A percentile compares a stretch with the other conserved stretches of the same genome.
These are phyloP conservation scores for Paradoxurus hermaphroditus DNA, from an alignment of 2,113 vertebrate genomes.

Conservation along the genomic window DNA sequence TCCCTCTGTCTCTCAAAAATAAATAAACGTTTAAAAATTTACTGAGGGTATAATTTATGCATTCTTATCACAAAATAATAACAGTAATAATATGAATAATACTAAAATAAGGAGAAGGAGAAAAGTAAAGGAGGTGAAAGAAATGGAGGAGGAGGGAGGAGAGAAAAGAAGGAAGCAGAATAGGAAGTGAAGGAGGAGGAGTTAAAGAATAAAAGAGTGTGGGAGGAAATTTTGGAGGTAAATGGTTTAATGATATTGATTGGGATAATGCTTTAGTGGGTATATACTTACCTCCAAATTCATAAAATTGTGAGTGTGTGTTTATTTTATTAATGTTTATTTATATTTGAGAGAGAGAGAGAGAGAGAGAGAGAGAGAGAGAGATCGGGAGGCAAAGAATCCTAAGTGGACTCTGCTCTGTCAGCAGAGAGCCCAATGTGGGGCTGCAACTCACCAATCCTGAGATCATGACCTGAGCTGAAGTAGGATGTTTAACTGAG, in stretches of 20 bases:
- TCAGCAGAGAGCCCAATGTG: too few relatives aligned
- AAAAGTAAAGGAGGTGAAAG: background rate
- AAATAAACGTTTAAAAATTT: background rate
- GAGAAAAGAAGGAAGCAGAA: too few relatives aligned
- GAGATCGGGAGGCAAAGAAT: too few relatives aligned
- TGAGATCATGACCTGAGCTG: too few relatives aligned
- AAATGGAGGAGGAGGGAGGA: background rate
- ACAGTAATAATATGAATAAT: background rate
- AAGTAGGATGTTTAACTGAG: too few relatives aligned
- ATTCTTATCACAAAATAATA: background rate
- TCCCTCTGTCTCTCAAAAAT: too few relatives aligned
- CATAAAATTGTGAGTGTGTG: background rate
- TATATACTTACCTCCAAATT: background rate
- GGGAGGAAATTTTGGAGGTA: background rate
- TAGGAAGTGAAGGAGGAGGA: too few relatives aligned
- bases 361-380: too few relatives aligned
- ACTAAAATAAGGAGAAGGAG: background rate
- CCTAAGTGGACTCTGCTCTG: too few relatives aligned
- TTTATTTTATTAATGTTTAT: too few relatives aligned
- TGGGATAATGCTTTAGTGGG: background rate
- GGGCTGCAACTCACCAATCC: too few relatives aligned
- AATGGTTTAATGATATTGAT: background rate
- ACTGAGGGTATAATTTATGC: background rate
- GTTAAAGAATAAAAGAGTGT: background rate
- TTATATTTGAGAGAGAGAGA: too few relatives aligned